Percentiles rank a stretch among this genome's conserved stretches.
These are phyloP conservation scores for Microcebus tavaratra DNA, from an alignment of 2,113 vertebrate genomes.

Conservation along the genomic window DNA sequence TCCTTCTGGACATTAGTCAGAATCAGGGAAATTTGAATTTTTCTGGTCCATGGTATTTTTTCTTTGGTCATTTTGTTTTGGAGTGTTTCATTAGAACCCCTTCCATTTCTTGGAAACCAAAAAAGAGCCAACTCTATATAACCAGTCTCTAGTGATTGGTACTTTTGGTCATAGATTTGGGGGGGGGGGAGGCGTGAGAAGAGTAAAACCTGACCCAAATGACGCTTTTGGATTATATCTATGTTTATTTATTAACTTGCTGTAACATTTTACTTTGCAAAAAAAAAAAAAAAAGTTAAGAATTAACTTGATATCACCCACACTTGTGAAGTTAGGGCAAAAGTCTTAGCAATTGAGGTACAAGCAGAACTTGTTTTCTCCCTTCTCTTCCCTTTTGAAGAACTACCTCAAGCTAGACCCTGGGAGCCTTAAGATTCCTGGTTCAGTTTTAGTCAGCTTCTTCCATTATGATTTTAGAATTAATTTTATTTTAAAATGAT, in stretches of 20 bases:
- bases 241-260: slow-evolving; percentile 11
- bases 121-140: background rate
- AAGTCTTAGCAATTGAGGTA: background rate
- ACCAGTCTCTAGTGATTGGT: background rate
- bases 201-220: slow-evolving; percentile 11
- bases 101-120: background rate
- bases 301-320: background rate
- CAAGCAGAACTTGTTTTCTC: background rate
- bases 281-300: background rate
- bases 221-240: background rate
- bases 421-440: background rate
- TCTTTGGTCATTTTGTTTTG: slow-evolving; percentile 16
- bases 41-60: background rate
- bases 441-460: background rate
- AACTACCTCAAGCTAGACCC: background rate
- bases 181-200: background rate
- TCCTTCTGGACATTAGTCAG: background rate
- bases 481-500: slow-evolving; percentile 43
- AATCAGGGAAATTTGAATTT: slow-evolving; percentile 1
- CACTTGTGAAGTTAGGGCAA: background rate
- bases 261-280: slow-evolving; percentile 15
- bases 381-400: background rate
- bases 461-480: background rate
- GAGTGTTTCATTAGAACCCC: background rate
- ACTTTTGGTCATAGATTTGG: slow-evolving; percentile 20